A percentile compares a stretch with the other conserved stretches of the same genome.
Evolutionary conservation across 2,113 vertebrate species (phyloP).

Genomic region (Lamprotornis superbus): DNA sequence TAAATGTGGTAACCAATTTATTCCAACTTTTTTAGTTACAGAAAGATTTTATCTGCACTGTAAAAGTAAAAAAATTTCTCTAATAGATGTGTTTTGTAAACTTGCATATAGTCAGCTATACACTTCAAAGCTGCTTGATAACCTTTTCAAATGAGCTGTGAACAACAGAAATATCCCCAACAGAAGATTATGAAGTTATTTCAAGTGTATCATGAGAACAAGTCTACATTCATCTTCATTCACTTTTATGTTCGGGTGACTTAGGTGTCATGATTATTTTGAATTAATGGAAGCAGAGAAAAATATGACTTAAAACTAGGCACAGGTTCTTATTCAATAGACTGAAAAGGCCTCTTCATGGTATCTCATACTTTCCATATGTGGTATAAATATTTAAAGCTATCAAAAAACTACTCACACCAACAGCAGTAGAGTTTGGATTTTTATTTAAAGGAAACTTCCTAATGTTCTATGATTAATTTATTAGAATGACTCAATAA

Average conservation of each 20-base stretch:
- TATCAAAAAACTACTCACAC: not conserved
- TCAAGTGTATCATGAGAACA: not conserved
- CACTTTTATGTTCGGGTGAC: not conserved
- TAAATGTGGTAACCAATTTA: not conserved
- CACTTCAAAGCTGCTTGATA: not conserved
- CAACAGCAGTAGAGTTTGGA: not conserved
- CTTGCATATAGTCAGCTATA: not conserved
- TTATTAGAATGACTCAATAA: not conserved
- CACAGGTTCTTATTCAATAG: not conserved
- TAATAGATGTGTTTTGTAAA: not conserved
- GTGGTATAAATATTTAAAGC: not conserved
- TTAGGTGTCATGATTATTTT: not conserved
- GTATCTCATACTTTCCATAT: not conserved
- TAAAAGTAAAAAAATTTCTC: not conserved
- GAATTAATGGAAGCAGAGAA: not conserved
- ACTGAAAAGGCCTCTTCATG: not conserved
- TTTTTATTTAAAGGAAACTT: not conserved
- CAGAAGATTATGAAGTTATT: not conserved
- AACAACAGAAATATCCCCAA: not conserved
- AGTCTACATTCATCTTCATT: not conserved
- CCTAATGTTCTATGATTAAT: not conserved
- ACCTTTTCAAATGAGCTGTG: not conserved
- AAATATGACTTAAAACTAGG: not conserved
- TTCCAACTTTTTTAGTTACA: not conserved
- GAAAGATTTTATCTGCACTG: not conserved